These are phyloP conservation scores for Tapirus indicus DNA, from an alignment of 2,797 vertebrate species.

Conservation along the genomic window DNA sequence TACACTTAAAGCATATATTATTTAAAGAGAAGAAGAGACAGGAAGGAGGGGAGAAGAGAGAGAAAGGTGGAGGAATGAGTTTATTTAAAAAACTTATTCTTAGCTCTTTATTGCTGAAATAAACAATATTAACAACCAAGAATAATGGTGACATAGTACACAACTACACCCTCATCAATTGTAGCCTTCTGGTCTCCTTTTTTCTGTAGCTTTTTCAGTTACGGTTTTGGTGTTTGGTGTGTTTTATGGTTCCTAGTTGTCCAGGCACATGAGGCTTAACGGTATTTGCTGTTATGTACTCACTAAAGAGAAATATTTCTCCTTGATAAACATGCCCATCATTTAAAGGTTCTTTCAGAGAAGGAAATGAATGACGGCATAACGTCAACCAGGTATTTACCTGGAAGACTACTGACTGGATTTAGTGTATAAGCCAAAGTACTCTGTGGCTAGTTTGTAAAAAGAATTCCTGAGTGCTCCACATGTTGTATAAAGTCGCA, in stretches of 20 bases:
- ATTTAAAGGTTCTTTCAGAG: not conserved
- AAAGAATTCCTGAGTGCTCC: not conserved
- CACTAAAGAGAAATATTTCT: slow-evolving; percentile 54
- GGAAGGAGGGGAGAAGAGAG: not conserved
- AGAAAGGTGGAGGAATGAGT: not conserved
- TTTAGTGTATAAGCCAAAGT: not conserved
- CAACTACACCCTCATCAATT: not conserved
- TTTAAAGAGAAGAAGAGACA: not conserved
- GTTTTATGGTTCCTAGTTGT: not conserved
- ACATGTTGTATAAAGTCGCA: not conserved
- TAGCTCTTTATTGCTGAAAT: not conserved
- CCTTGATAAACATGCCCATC: slow-evolving; percentile 7
- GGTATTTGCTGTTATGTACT: not conserved
- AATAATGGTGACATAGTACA: not conserved
- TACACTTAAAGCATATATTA: not conserved
- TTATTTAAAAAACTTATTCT: not conserved
- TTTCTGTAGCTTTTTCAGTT: not conserved
- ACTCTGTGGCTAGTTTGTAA: not conserved
- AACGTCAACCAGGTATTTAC: not conserved
- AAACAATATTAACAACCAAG: not conserved
- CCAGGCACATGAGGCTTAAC: not conserved
- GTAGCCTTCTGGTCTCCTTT: not conserved
- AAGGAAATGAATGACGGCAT: slow-evolving; percentile 15
- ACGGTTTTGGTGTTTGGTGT: not conserved
- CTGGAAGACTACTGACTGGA: not conserved